Evolutionary conservation across 2,888 invertebrate genomes (phyloP).

Genomic region (Phanerotoma sp.): DNA sequence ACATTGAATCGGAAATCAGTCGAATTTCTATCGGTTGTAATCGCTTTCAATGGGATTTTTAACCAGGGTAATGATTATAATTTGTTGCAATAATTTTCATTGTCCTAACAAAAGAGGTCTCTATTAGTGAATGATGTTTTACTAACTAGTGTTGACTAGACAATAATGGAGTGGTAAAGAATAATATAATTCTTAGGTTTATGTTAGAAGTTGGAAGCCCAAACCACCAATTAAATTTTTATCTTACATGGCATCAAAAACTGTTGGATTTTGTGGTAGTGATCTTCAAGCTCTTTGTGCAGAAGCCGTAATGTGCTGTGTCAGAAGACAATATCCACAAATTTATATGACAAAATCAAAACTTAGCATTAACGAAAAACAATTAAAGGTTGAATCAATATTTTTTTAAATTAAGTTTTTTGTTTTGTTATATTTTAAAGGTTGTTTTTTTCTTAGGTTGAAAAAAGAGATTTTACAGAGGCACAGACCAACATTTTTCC

Average conservation of each 20-base stretch:
- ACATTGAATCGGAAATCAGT: too few species aligned
- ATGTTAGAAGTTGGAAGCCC: slow-evolving; percentile 58
- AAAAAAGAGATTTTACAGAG: too few species aligned
- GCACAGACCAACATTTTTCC: too few species aligned
- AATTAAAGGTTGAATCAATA: slow-evolving; percentile 63
- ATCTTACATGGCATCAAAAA: slow-evolving; percentile 63
- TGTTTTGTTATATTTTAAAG: background rate
- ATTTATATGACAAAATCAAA: slow-evolving; percentile 63
- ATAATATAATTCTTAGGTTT: slow-evolving; percentile 49
- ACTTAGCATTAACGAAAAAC: slow-evolving; percentile 63
- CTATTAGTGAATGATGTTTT: too few species aligned
- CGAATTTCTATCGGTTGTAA: too few species aligned
- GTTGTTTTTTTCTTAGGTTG: background rate
- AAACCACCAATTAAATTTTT: slow-evolving; percentile 60
- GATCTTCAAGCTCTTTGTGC: slow-evolving; percentile 67
- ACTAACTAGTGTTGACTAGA: too few species aligned
- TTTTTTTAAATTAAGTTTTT: too few species aligned
- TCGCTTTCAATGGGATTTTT: too few species aligned
- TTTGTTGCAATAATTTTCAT: too few species aligned
- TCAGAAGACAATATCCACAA: slow-evolving; percentile 65
- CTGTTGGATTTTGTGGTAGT: slow-evolving; percentile 64
- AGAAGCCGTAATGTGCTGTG: slow-evolving; percentile 64
- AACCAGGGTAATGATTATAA: too few species aligned
- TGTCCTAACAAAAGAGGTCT: too few species aligned
- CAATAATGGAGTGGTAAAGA: background rate